These are phyloP conservation scores for Odocoileus hemionus DNA, from an alignment of 2,113 vertebrate species.

Conservation along the genomic window DNA sequence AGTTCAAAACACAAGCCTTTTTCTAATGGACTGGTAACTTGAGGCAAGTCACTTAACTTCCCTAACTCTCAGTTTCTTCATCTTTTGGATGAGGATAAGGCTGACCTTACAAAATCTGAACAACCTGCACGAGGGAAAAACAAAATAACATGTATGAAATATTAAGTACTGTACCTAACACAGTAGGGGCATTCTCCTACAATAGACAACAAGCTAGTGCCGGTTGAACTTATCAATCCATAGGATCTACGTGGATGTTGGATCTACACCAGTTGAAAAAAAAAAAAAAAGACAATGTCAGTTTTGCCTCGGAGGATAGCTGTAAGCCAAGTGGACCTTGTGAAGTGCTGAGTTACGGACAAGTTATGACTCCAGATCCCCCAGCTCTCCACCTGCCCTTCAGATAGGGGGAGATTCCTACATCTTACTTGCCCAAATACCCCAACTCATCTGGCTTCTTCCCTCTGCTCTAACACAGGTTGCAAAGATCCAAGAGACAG, in stretches of 20 bases:
- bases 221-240: neutral
- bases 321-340: neutral
- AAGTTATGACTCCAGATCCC: neutral
- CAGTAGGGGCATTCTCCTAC: neutral
- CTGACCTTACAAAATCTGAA: neutral
- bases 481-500: neutral
- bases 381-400: neutral
- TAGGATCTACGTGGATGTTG: neutral
- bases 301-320: neutral
- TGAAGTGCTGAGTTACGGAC: neutral
- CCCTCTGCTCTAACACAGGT: neutral
- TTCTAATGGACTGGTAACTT: neutral
- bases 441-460: neutral
- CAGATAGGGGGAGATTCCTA: neutral
- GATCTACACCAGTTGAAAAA: neutral
- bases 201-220: neutral
- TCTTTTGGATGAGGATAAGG: constrained; percentile 21
- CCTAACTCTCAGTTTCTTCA: constrained; percentile 17
- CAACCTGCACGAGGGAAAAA: neutral
- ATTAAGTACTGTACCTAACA: neutral
- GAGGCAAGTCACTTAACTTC: neutral
- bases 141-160: neutral
- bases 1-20: neutral
- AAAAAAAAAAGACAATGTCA: neutral
- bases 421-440: neutral